phyloP scores from a whole-genome alignment of 2,797 vertebrate genomes.

The Anabas testudineus region DNA sequence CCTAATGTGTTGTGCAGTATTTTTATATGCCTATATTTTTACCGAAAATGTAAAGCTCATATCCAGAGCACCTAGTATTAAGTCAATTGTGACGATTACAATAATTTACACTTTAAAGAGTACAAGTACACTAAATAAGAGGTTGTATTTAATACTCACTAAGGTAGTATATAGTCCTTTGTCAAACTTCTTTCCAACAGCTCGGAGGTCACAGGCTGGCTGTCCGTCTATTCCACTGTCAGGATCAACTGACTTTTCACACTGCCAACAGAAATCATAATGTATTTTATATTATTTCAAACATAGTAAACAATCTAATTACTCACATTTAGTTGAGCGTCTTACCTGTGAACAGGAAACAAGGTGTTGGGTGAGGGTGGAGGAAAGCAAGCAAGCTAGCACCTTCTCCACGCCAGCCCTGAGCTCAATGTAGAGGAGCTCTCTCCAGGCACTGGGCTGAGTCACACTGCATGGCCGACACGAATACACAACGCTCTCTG shows the following conservation, averaged over 20 bases:
- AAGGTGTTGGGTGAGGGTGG: conserved; percentile 87
- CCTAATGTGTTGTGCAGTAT: not conserved
- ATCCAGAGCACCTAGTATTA: no score
- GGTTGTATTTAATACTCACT: conserved; percentile 79
- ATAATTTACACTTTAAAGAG: not conserved
- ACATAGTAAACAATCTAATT: not conserved
- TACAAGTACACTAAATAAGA: not conserved
- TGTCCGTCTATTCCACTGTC: conserved; percentile 76
- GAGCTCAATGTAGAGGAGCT: conserved; percentile 89
- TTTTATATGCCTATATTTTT: no score
- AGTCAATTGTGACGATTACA: not conserved
- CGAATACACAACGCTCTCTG: conserved; percentile 92
- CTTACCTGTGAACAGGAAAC: conserved; percentile 89
- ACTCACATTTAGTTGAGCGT: not conserved
- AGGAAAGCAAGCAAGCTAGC: conserved; percentile 88
- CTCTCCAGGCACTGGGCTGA: conserved; percentile 88
- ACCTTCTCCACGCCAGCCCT: conserved; percentile 90
- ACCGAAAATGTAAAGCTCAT: no score
- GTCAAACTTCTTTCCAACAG: conserved; percentile 90
- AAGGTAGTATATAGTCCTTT: conserved; percentile 90
- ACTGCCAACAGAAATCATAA: conserved; percentile 75
- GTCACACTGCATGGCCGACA: conserved; percentile 90
- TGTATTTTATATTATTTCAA: not conserved
- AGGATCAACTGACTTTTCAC: conserved; percentile 78
- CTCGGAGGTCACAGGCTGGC: conserved; percentile 87